Conservation (phyloP, 1,140 invertebrate genomes). For the Brachionus angularis region DNA sequence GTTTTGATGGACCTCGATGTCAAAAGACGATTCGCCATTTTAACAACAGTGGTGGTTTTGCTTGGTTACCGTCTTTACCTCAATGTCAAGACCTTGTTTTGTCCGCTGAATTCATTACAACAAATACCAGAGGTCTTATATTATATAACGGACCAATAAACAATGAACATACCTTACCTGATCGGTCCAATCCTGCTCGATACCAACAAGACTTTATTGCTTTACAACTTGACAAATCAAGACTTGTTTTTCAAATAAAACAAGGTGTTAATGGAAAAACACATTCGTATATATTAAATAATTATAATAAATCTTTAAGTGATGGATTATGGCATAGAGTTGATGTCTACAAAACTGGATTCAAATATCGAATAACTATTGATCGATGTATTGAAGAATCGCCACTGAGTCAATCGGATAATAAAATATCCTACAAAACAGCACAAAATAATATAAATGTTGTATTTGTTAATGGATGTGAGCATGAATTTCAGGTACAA, state of each 20-base stretch:
- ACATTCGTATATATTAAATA: conserved; percentile 60
- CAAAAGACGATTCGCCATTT: conserved; percentile 91
- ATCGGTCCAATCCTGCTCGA: not conserved
- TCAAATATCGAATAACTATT: conserved; percentile 23
- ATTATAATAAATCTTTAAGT: conserved; percentile 5
- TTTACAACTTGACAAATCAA: conserved; percentile 81
- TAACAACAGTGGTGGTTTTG: conserved; percentile 57
- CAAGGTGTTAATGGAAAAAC: conserved; percentile 90
- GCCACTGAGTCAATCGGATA: not conserved
- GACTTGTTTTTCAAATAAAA: conserved; percentile 81
- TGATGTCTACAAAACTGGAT: conserved; percentile 86
- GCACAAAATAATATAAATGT: not conserved
- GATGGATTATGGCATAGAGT: conserved; percentile 74
- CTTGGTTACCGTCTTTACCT: conserved; percentile 88
- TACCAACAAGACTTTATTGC: conserved; percentile 76
- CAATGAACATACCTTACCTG: conserved; percentile 62
- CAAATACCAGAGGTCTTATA: conserved; percentile 80
- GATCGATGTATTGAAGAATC: conserved; percentile 26
- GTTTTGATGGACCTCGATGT: conserved; percentile 87
- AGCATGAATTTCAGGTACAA: conserved; percentile 33
- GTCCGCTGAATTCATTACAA: conserved; percentile 88
- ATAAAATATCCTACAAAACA: not conserved
- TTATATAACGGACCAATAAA: conserved; percentile 92
- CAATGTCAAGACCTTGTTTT: conserved; percentile 92
- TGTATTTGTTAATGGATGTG: conserved; percentile 36